Evolutionary conservation across 1,140 invertebrate species (phyloP), one percentile per base, ranked within the genome.

Genomic region (Philopotamus ludificatus): DNA sequence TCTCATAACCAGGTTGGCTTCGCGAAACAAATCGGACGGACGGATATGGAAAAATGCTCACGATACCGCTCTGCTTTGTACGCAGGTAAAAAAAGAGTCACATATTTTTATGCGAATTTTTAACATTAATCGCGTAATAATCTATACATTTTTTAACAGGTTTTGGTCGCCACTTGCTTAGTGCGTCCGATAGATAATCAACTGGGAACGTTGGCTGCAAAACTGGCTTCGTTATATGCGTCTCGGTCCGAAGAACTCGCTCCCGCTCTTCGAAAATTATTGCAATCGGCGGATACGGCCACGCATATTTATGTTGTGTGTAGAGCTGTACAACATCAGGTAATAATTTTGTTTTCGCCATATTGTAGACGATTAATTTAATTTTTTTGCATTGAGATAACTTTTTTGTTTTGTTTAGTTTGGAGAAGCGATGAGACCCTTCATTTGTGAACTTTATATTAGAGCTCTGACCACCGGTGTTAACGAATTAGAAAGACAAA

Each of bases 401-500:
- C 18, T 16, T 66, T 62, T 22, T 16, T 15, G 22, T 39, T 63
- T 84, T n/a, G n/a, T 83, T 47, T 76, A 87, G 86, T 86, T 85
- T 74, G 83, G 81, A 49, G 76, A 81, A 2, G 79, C 76, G 26
- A 81, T 89, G 73, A 84, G 84, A 68, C 78, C 86, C 12, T 81
- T 90, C 58, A 83, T 86, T 7, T 87, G 89, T 51, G 87, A 90
- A 73, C 72, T 91, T 16, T 90, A 89, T 72, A 86, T 91, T 20
- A 81, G 85, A 59, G 88, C 87, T 0, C 80, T 91, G 54, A 89
- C 87, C 2, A 83, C 85, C 3, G 89, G 90, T 71, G 87, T 90
- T 83, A 92, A 91, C 71, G 85, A 87, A 72, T 72, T 91, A 70
- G 88, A 91, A 72, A 83, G 80, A 63, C 83, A 85, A 34, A 90